These are phyloP conservation scores for Cydia amplana DNA, from an alignment of 1,140 invertebrate genomes.

Conservation along the genomic window DNA sequence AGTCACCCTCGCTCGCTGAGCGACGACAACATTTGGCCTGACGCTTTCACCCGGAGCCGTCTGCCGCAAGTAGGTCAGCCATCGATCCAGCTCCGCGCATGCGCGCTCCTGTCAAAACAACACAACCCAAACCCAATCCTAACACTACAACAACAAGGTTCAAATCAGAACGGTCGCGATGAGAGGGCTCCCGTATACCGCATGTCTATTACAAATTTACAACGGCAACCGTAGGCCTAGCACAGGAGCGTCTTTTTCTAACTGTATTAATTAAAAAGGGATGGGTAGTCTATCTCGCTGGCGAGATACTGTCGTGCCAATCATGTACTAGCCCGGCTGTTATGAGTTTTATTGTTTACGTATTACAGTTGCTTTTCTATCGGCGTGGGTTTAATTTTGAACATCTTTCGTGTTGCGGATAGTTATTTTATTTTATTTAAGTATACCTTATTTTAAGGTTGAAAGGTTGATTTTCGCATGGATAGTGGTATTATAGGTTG, in stretches of 20 bases:
- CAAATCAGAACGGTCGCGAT: not conserved
- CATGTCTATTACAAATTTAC: conserved; percentile 7
- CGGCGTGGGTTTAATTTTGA: not conserved
- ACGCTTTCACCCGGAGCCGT: conserved; percentile 36
- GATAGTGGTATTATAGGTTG: not conserved
- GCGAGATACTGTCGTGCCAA: no score
- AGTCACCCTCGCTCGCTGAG: not conserved
- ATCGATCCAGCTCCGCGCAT: conserved; percentile 65
- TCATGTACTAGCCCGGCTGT: not conserved
- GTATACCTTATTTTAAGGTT: not conserved
- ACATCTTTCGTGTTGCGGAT: not conserved
- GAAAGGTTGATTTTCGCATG: not conserved
- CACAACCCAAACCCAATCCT: conserved; percentile 46
- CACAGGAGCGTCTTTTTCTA: not conserved
- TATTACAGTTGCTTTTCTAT: not conserved
- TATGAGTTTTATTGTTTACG: conserved; percentile 17
- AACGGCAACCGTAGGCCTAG: not conserved
- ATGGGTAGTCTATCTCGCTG: not conserved
- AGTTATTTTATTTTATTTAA: not conserved
- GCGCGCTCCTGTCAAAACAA: conserved; percentile 39
- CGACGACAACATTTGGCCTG: not conserved
- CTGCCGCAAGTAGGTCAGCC: conserved; percentile 61
- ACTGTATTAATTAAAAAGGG: not conserved
- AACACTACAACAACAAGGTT: conserved; percentile 9
- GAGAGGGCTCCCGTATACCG: not conserved